phyloP scores from a whole-genome alignment of 1,140 invertebrate species.

The Battus philenor region DNA sequence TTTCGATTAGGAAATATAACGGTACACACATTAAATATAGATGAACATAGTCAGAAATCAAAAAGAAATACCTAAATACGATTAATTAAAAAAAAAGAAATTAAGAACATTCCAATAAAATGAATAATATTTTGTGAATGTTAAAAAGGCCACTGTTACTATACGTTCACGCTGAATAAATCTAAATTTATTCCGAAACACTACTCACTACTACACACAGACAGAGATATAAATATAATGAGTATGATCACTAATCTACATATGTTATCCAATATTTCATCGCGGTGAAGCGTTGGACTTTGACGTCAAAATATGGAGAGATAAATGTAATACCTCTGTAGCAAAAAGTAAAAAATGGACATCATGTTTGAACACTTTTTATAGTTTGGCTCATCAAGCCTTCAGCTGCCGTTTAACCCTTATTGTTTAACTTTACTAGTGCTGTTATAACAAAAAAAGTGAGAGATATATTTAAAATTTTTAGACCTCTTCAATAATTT shows the following conservation, averaged over 20 bases:
- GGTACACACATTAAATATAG: too few species aligned
- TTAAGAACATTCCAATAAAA: conserved; percentile 11
- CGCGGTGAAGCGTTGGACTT: neutral
- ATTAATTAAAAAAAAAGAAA: too few species aligned
- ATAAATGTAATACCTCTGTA: conserved; percentile 1
- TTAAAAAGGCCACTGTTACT: conserved; percentile 9
- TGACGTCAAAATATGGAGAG: neutral
- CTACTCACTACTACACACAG: conserved; percentile 14
- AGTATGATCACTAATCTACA: conserved; percentile 5
- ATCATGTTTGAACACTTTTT: conserved; percentile 10
- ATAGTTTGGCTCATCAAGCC: neutral
- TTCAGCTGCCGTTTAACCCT: neutral
- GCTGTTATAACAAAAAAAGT: neutral
- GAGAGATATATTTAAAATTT: conserved; percentile 6
- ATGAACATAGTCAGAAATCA: too few species aligned
- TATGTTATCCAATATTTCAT: neutral
- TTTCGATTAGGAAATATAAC: conserved; percentile 22
- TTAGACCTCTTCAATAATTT: conserved; percentile 2
- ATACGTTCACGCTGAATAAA: neutral
- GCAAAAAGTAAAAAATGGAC: conserved; percentile 11
- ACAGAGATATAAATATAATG: conserved; percentile 8
- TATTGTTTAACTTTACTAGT: conserved; percentile 1
- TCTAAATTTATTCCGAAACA: conserved; percentile 9
- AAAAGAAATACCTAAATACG: conserved; percentile 1
- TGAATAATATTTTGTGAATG: conserved; percentile 7